phyloP scores from a whole-genome alignment of 2,113 vertebrate species.

The Lepisosteus osseus region DNA sequence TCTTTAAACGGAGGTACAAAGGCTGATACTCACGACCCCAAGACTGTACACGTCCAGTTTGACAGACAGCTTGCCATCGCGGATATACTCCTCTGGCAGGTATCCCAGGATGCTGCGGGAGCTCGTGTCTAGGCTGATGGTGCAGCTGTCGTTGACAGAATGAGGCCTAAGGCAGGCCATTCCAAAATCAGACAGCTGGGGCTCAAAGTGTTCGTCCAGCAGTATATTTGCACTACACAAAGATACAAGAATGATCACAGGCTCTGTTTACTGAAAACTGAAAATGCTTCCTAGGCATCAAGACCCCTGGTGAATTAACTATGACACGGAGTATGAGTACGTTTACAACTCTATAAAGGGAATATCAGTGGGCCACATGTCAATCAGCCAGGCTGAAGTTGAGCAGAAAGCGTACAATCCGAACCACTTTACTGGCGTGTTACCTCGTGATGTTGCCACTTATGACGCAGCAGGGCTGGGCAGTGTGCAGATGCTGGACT shows the following conservation, averaged over 20 bases:
- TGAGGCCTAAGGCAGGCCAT: constrained; percentile 56
- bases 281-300: too few relatives aligned
- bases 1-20: neutral
- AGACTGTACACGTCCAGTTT: constrained; percentile 72
- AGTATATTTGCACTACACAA: constrained; percentile 57
- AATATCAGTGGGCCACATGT: too few relatives aligned
- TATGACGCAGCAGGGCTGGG: constrained; percentile 43
- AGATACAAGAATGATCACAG: neutral
- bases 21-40: constrained; percentile 53
- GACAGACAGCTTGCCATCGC: constrained; percentile 57
- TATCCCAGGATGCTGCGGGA: constrained; percentile 53
- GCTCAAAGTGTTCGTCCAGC: constrained; percentile 55
- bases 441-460: constrained; percentile 66
- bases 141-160: constrained; percentile 41
- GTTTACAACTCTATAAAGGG: too few relatives aligned
- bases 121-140: constrained; percentile 41
- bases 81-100: constrained; percentile 63
- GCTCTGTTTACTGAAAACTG: too few relatives aligned
- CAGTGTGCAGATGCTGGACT: constrained; percentile 53
- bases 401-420: too few relatives aligned
- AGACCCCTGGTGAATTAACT: too few relatives aligned
- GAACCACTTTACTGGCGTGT: neutral
- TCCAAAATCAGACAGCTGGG: constrained; percentile 60
- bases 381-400: too few relatives aligned
- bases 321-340: too few relatives aligned